Conservation (phyloP, 2,797 vertebrate species). For the Siniperca scherzeri region DNA sequence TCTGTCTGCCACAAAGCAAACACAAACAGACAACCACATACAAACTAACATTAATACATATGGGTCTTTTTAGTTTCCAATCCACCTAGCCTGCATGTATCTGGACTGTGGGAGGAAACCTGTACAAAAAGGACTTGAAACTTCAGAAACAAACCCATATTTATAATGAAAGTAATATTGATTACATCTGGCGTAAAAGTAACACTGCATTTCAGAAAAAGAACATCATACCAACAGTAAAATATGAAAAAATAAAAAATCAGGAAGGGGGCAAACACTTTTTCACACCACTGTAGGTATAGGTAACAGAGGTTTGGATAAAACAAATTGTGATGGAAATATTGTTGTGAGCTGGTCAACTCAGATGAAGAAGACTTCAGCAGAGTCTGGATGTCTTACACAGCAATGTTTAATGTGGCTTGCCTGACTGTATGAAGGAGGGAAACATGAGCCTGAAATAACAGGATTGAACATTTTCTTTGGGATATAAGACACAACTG, state of each 20-base stretch:
- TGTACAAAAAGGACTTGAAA: not conserved
- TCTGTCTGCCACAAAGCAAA: constrained; percentile 13
- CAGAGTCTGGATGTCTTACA: too few species aligned
- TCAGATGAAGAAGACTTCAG: too few species aligned
- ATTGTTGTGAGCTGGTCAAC: too few species aligned
- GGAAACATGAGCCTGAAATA: constrained; percentile 41
- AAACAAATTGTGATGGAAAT: too few species aligned
- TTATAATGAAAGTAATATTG: not conserved
- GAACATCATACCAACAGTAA: too few species aligned
- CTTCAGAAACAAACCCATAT: not conserved
- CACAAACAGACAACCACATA: constrained; percentile 14
- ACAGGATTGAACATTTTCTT: constrained; percentile 7
- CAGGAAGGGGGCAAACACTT: too few species aligned
- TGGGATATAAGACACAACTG: constrained; percentile 23
- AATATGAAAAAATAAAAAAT: too few species aligned
- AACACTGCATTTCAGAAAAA: too few species aligned
- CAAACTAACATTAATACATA: not conserved
- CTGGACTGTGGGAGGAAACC: not conserved
- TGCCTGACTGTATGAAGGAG: too few species aligned
- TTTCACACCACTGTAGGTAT: too few species aligned
- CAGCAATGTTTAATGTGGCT: too few species aligned
- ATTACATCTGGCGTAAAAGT: not conserved
- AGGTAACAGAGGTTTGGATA: too few species aligned
- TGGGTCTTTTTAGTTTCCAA: not conserved
- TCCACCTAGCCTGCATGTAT: not conserved